Base-by-base conservation (phyloP, 2,888 invertebrate species). In the Andrena bicolor region DNA sequence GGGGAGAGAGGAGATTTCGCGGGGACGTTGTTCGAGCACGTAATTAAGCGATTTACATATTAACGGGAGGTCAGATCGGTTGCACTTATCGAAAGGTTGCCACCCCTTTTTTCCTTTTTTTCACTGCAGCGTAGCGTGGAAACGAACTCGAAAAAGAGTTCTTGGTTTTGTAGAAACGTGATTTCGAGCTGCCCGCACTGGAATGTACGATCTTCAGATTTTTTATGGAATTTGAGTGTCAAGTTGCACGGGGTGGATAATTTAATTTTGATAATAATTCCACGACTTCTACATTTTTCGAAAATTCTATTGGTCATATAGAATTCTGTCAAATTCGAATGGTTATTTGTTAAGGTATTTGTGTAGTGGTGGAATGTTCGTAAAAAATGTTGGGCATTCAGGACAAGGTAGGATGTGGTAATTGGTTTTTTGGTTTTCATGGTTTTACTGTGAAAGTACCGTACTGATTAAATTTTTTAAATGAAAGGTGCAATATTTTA, bases 11-110 rank as follows among this genome's bases (percentile, higher is more conserved):
- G 26, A 16, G 35, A 76, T 68, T 69, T 64, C 30, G 51, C 51
- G 16, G 53, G 26, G 13, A 56, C 63, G 41, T 32, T n/a, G 56
- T 13, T 30, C 32, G 51, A 30, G 51, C 61, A 30, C 35, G 78
- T 78, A 79, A 76, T 76, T 64, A 70, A 56, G 69, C 76, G 56
- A 79, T 79, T 70, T 75, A 75, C 63, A 53, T 68, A 41, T 76
- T 69, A 76, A 76, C 63, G 56, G 48, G 28, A 64, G 69, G 58
- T 69, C 68, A 68, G 28, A 75, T 68, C 66, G 68, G 63, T 75
- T 56, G 53, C 56, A 56, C 56, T 69, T 78, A 51, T 60, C 73
- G 60, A 35, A 2, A 60, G 35, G 20, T 65, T 61, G 65, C 41
- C 51, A 51, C n/a, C 26, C 8, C 2, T 16, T 56, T 41, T 5